A percentile compares a stretch with the other conserved stretches of the same genome.
phyloP scores from a whole-genome alignment of 2,888 invertebrate genomes.

The Sipunculus nudus region DNA sequence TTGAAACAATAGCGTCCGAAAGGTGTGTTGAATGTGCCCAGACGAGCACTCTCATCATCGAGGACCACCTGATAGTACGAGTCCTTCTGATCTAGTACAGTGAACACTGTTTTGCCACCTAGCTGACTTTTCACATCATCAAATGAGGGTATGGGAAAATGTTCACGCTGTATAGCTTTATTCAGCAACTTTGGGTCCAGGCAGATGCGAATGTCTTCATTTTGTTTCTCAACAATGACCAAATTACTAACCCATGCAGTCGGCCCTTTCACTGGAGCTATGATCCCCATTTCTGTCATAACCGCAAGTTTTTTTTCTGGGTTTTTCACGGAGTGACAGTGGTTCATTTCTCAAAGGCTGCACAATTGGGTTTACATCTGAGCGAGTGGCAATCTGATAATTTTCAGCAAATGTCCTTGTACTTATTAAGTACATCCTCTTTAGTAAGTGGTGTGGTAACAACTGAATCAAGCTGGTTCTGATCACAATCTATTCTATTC shows the following conservation, averaged over 20 bases:
- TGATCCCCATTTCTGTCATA: not conserved
- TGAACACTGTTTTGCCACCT: conserved; percentile 29
- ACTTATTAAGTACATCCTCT: no score
- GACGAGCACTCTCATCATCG: conserved; percentile 11
- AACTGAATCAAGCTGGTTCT: no score
- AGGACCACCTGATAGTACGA: conserved; percentile 25
- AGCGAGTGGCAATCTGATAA: no score
- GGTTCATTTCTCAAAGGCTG: no score
- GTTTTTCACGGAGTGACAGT: no score
- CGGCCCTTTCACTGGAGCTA: not conserved
- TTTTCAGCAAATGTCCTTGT: no score
- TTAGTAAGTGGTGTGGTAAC: no score
- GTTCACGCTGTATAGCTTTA: conserved; percentile 1
- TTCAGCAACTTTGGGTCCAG: conserved; percentile 4
- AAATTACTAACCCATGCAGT: conserved; percentile 11
- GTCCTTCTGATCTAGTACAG: conserved; percentile 29
- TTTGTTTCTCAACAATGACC: conserved; percentile 1
- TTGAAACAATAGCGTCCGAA: conserved; percentile 32
- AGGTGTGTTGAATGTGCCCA: conserved; percentile 33
- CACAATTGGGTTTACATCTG: no score
- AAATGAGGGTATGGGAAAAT: conserved; percentile 20
- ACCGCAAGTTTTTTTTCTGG: no score
- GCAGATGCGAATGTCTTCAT: not conserved
- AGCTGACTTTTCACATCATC: conserved; percentile 36
- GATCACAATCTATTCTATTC: no score